Conservation (phyloP, 2,113 vertebrate species). For the Trogon surrucura region DNA sequence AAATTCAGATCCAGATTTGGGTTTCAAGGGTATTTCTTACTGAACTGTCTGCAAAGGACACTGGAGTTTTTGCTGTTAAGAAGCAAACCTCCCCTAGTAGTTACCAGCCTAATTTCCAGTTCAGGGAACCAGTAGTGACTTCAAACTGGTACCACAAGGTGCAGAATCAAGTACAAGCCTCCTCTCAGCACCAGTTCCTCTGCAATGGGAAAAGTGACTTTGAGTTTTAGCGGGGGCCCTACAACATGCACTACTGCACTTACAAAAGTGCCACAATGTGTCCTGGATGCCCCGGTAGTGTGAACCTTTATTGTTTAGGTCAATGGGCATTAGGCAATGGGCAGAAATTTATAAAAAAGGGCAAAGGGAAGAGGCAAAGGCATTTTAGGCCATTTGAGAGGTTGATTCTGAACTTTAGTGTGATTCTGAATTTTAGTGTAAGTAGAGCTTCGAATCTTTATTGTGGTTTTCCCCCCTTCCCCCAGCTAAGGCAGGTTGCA, state of each 20-base stretch:
- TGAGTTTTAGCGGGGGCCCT: background rate
- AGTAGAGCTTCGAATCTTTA: background rate
- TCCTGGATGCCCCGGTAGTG: background rate
- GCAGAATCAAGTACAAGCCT: background rate
- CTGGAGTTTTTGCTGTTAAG: background rate
- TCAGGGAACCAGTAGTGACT: background rate
- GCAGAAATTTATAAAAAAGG: background rate
- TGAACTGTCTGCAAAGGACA: background rate
- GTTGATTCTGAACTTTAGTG: background rate
- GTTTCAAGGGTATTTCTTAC: background rate
- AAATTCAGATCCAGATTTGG: background rate
- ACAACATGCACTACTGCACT: background rate
- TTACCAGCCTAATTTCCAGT: background rate
- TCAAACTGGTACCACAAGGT: background rate
- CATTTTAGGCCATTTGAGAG: background rate
- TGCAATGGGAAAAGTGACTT: constrained; percentile 18
- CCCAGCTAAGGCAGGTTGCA: background rate
- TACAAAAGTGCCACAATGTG: background rate
- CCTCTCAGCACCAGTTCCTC: background rate
- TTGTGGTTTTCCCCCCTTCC: accelerated
- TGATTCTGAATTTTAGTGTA: background rate
- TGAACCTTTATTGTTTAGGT: background rate
- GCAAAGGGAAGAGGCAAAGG: background rate
- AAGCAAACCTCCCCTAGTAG: background rate
- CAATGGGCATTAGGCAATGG: background rate